A percentile compares a stretch with the other conserved stretches of the same genome.
Evolutionary conservation across 2,888 invertebrate species (phyloP).

Genomic region (Nebria brevicollis): DNA sequence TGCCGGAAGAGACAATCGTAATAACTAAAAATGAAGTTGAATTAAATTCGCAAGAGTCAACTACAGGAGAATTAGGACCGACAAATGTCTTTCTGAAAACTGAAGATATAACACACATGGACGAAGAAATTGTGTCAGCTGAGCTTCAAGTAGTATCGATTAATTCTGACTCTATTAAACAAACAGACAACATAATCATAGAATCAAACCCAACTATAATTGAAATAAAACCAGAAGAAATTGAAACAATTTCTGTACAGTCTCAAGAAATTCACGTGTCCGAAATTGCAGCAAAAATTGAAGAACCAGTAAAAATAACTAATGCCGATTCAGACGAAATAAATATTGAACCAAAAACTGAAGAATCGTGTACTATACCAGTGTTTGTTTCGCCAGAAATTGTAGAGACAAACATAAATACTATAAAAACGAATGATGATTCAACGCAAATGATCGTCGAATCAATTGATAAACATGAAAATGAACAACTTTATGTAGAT

Average conservation of each 20-base stretch:
- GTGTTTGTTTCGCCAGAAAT: background rate
- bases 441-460: too few relatives aligned
- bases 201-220: background rate
- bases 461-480: too few relatives aligned
- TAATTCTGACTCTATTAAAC: background rate
- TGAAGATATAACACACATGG: background rate
- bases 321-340: conserved; percentile 11
- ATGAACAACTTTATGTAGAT: too few relatives aligned
- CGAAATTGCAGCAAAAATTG: conserved; percentile 2
- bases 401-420: background rate
- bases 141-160: background rate
- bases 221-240: background rate
- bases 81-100: background rate
- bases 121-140: background rate
- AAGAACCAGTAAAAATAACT: background rate
- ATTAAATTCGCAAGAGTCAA: too few relatives aligned
- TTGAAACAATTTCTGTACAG: background rate
- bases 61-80: too few relatives aligned
- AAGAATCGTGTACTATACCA: background rate
- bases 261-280: background rate
- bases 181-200: background rate
- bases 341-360: background rate
- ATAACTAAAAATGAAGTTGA: too few relatives aligned
- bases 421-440: too few relatives aligned
- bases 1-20: too few relatives aligned